phyloP scores from a whole-genome alignment of 2,797 vertebrate species.

The Micrastur ruficollis region DNA sequence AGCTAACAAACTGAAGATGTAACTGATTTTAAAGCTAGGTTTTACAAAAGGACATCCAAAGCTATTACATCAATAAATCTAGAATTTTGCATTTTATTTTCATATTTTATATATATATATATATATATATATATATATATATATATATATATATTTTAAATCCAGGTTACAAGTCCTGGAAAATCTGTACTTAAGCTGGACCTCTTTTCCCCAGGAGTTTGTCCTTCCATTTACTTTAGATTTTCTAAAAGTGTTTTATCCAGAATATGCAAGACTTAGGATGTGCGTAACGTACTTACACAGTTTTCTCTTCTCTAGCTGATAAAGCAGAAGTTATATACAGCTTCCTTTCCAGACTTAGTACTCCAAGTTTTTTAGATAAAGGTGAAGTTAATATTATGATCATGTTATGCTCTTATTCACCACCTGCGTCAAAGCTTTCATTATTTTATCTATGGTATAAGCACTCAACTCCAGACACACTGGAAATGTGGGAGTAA shows the following conservation, averaged over 20 bases:
- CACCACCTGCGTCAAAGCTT: neutral
- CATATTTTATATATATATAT: too few species aligned
- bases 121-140: too few species aligned
- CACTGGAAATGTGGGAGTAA: neutral
- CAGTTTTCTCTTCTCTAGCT: neutral
- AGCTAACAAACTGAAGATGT: neutral
- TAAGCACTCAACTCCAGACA: neutral
- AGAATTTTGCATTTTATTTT: neutral
- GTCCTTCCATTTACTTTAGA: neutral
- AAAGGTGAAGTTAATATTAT: neutral
- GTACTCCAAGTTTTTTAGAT: neutral
- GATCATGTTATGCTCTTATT: neutral
- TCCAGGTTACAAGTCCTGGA: neutral
- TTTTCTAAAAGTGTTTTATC: neutral
- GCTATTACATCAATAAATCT: neutral
- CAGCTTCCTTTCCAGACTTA: neutral
- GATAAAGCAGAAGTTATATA: neutral
- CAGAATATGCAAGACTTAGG: neutral
- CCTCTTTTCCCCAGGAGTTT: neutral
- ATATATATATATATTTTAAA: too few species aligned
- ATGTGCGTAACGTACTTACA: neutral
- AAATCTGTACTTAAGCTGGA: neutral
- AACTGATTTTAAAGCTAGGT: neutral
- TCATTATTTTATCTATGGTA: neutral
- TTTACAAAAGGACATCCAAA: neutral